Evolutionary conservation across 2,888 invertebrate species (phyloP), one percentile per base, ranked within the genome.

Genomic region (Megalurothrips usitatus): DNA sequence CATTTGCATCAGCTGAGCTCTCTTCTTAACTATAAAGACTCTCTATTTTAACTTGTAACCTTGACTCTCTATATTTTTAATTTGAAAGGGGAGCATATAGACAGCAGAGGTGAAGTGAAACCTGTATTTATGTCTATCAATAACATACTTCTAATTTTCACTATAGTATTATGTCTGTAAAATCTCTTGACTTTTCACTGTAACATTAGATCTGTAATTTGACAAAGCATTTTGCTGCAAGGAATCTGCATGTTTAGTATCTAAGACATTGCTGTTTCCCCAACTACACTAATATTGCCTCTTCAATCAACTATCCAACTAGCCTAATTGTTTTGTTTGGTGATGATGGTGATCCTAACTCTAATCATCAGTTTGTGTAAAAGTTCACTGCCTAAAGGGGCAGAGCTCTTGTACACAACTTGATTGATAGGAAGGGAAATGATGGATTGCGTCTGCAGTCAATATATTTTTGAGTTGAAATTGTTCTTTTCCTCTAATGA

Each of bases 391-490:
- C 23, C 26, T 0, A 75, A 26, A 12, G 0, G 0, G n/a, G 68
- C 68, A 75, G 68, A 75, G 68, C 68, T 75, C 26, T 75, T 75
- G 26, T 26, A 75, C 68, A 75, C 68, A 23, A 26, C 26, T 26
- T 75, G 26, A 23, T 23, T 26, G 23, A 43, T 43, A 6, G 34
- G 34, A 43, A 4, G 34, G 34, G 2, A 43, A 43, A 43, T 4
- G 34, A 43, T 43, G 34, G 34, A 43, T 43, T 43, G 34, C 34
- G 6, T 43, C 34, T 43, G 34, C 34, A 43, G 34, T 6, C 34
- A 43, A 43, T 43, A 43, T 43, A 43, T 43, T 43, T 43, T 43
- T 43, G 34, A 43, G 34, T 43, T 43, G 6, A 4, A 43, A 43
- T 43, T 43, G 34, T 43, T 43, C 34, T 43, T 43, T 43, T 6